Percentiles rank a stretch among this genome's conserved stretches.
Conservation (phyloP, 2,113 vertebrate species). For the Ascaphus truei region DNA sequence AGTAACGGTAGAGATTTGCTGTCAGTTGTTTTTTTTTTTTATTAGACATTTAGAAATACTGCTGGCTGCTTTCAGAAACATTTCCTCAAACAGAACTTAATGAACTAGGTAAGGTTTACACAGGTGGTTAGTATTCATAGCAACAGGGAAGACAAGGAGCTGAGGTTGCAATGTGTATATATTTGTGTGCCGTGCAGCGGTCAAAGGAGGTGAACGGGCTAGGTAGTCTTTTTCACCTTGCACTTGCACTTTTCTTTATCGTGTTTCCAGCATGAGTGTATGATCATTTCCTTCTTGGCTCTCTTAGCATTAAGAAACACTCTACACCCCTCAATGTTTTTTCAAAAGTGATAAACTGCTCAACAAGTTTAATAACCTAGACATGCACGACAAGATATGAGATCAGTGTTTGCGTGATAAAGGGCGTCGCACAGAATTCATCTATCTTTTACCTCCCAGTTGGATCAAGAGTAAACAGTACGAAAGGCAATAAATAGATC, state of each 20-base stretch:
- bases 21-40: no score
- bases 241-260: not conserved
- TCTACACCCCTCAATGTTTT: not conserved
- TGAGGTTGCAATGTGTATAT: not conserved
- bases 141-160: not conserved
- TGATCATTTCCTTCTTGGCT: constrained; percentile 19
- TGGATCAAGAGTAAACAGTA: no score
- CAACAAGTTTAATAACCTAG: not conserved
- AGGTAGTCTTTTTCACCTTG: not conserved
- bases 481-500: no score
- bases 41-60: not conserved
- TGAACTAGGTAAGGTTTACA: not conserved
- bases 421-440: not conserved
- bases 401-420: not conserved
- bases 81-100: not conserved
- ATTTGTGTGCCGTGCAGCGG: not conserved
- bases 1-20: no score
- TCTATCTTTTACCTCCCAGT: not conserved
- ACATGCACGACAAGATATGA: not conserved
- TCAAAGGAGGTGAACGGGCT: not conserved
- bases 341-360: not conserved
- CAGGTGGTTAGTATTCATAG: constrained; percentile 2
- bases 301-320: not conserved
- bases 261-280: constrained; percentile 11
- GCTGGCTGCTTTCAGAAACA: not conserved